These are phyloP conservation scores for Schlechtendalia chinensis DNA, from an alignment of 1,140 invertebrate genomes.

Conservation along the genomic window DNA sequence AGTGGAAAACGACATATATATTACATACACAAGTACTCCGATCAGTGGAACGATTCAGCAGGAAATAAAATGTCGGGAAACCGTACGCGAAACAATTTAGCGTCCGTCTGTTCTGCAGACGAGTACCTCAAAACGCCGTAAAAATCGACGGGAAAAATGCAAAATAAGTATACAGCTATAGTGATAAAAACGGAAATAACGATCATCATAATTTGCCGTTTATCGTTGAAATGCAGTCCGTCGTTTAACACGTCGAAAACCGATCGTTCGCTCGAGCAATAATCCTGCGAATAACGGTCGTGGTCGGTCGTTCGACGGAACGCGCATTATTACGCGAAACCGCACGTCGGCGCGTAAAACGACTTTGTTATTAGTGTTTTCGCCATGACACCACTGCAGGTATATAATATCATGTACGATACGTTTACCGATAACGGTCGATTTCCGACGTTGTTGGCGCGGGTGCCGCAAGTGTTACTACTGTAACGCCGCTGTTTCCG, in stretches of 20 bases:
- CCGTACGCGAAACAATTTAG: too few species aligned
- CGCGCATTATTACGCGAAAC: not conserved
- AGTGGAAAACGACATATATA: too few species aligned
- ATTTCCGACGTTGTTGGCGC: not conserved
- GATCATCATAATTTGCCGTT: not conserved
- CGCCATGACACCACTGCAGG: not conserved
- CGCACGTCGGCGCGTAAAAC: not conserved
- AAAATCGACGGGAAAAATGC: not conserved
- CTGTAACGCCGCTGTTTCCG: too few species aligned
- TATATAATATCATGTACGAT: not conserved
- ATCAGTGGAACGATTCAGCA: too few species aligned
- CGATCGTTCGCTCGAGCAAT: not conserved
- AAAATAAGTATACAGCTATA: not conserved
- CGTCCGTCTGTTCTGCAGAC: too few species aligned
- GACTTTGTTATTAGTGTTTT: slow-evolving; percentile 10
- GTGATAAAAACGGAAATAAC: too few species aligned
- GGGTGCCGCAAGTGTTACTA: too few species aligned
- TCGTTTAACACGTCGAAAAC: not conserved
- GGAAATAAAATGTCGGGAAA: too few species aligned
- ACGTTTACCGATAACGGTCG: not conserved
- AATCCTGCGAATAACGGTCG: slow-evolving; percentile 8
- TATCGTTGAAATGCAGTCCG: not conserved
- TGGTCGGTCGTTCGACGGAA: not conserved
- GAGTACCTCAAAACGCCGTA: not conserved
- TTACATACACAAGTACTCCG: too few species aligned